Percentiles rank a stretch among this genome's conserved stretches.
phyloP scores from a whole-genome alignment of 2,113 vertebrate species.

The Anolis carolinensis region DNA sequence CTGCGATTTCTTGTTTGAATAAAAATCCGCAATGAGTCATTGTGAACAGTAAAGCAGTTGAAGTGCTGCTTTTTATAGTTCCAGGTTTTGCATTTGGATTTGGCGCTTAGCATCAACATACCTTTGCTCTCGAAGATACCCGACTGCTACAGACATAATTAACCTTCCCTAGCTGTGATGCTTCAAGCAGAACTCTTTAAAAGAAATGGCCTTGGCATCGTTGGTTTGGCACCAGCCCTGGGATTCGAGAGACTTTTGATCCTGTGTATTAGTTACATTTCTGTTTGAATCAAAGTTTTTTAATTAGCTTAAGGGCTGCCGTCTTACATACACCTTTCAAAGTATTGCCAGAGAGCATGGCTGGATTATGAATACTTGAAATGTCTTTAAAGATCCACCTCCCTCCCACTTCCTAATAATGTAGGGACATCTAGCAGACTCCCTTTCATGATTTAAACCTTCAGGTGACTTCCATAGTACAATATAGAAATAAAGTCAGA shows the following conservation, averaged over 20 bases:
- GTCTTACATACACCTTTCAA: constrained; percentile 25
- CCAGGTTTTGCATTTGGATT: not conserved
- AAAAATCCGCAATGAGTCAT: not conserved
- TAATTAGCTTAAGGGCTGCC: not conserved
- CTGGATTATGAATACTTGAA: constrained; percentile 2
- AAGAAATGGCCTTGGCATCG: not conserved
- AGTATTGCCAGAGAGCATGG: not conserved
- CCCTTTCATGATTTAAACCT: not conserved
- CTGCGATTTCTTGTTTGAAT: not conserved
- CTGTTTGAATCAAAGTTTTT: not conserved
- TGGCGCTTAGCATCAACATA: not conserved
- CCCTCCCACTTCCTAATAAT: not conserved
- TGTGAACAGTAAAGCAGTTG: not conserved
- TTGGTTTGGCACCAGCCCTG: not conserved
- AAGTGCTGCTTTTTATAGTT: constrained; percentile 16
- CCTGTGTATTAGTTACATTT: not conserved
- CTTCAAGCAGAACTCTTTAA: not conserved
- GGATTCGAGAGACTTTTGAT: constrained; percentile 31
- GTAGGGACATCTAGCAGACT: not conserved
- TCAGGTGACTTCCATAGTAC: not conserved
- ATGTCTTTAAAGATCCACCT: not conserved
- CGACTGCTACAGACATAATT: constrained; percentile 3
- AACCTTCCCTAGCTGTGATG: not conserved
- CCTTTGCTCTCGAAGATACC: not conserved
- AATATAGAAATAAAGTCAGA: not conserved